These are phyloP conservation scores for Drosophila bipectinata DNA, from an alignment of 1,140 invertebrate genomes.

Conservation along the genomic window DNA sequence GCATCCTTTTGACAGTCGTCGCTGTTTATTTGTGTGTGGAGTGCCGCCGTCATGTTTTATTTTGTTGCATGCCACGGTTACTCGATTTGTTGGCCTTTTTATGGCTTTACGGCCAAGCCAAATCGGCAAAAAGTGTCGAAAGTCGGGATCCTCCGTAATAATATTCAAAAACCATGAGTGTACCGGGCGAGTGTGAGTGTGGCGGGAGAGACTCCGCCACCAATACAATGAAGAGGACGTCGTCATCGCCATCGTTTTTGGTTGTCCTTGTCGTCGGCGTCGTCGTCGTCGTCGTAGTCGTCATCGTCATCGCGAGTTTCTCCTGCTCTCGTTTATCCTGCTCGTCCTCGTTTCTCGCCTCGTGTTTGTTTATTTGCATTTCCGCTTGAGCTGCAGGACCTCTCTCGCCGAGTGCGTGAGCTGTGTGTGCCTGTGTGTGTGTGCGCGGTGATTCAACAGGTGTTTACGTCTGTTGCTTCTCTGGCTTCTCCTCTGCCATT, in stretches of 20 bases:
- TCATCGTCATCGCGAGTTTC: slow-evolving; percentile 60
- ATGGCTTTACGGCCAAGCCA: slow-evolving; percentile 29
- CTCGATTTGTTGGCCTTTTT: slow-evolving; percentile 22
- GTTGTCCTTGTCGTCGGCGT: slow-evolving; percentile 38
- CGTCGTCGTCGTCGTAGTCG: slow-evolving; percentile 39
- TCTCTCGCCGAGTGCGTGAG: slow-evolving; percentile 32
- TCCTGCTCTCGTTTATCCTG: slow-evolving; percentile 35
- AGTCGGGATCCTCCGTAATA: slow-evolving; percentile 74
- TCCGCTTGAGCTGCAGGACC: slow-evolving; percentile 76
- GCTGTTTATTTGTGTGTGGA: slow-evolving; percentile 52
- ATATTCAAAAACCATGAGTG: slow-evolving; percentile 67
- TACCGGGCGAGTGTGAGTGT: slow-evolving; percentile 20
- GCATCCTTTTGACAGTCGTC: slow-evolving; percentile 33
- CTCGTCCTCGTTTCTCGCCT: slow-evolving; percentile 53
- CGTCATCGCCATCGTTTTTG: slow-evolving; percentile 36
- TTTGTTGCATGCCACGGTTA: slow-evolving; percentile 28
- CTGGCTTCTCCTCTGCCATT: slow-evolving; percentile 48
- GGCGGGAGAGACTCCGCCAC: slow-evolving; percentile 22
- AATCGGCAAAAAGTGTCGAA: slow-evolving; percentile 59
- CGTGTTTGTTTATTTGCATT: slow-evolving; percentile 82
- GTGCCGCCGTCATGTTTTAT: slow-evolving; percentile 39
- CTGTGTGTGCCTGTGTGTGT: slow-evolving; percentile 18
- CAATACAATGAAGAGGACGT: slow-evolving; percentile 50
- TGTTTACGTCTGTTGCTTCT: slow-evolving; percentile 68
- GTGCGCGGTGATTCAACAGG: slow-evolving; percentile 62